phyloP scores from a whole-genome alignment of 1,140 invertebrate genomes.

The Drosophila virilis region DNA sequence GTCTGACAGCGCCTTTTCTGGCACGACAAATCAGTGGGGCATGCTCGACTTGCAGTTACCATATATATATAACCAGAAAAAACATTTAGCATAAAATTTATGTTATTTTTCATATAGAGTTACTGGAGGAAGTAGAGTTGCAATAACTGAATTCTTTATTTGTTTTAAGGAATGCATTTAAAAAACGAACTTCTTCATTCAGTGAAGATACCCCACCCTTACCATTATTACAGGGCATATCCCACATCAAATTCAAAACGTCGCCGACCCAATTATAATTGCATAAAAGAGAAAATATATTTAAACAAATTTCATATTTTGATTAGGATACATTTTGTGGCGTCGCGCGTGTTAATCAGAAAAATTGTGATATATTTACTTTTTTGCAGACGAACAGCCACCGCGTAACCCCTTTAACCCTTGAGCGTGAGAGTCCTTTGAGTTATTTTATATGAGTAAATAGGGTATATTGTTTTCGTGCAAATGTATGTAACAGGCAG shows the following conservation, averaged over 20 bases:
- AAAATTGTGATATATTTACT: slow-evolving; percentile 26
- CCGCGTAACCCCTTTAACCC: too few species aligned
- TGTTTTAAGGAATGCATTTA: too few species aligned
- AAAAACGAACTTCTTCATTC: too few species aligned
- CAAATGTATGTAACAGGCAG: too few species aligned
- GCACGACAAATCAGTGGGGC: neutral
- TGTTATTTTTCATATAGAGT: too few species aligned
- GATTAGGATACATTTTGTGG: slow-evolving; percentile 37
- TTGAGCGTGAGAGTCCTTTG: slow-evolving; percentile 15
- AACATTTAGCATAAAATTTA: too few species aligned
- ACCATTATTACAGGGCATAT: slow-evolving; percentile 13
- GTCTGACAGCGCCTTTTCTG: neutral
- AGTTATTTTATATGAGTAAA: neutral
- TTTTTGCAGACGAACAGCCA: slow-evolving; percentile 16
- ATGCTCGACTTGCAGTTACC: neutral
- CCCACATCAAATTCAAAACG: neutral
- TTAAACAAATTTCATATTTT: slow-evolving; percentile 32
- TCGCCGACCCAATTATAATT: slow-evolving; percentile 39
- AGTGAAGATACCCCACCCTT: too few species aligned
- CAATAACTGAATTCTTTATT: too few species aligned
- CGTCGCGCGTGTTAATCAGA: slow-evolving; percentile 47
- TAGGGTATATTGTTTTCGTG: too few species aligned
- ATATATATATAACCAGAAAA: neutral
- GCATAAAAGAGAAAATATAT: neutral
- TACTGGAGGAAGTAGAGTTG: too few species aligned